Evolutionary conservation across 1,140 invertebrate genomes (phyloP), one percentile per base, ranked within the genome.

Genomic region (Zaprionus davidi): DNA sequence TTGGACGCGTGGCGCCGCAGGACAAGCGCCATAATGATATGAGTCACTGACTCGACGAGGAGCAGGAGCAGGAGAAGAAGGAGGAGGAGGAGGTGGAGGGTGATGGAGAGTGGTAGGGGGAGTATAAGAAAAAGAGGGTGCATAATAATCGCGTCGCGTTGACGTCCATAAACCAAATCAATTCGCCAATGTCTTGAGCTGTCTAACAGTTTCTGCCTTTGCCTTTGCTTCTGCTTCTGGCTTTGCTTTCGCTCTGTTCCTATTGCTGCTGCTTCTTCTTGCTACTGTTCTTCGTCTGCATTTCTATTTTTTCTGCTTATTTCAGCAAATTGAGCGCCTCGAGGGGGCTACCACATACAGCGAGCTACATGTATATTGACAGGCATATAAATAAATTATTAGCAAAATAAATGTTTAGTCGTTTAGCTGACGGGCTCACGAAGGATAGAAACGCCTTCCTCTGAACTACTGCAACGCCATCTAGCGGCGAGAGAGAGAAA

Each of bases 311-410:
- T 85, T 81, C 59, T 86, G 82, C 82, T 76, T 85, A 86, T 79
- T 82, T 85, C 82, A 86, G 82, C 82, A 85, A 85, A 85, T 85
- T 86, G 82, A 76, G 56, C 69, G 82, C 82, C 82, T 73, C 71
- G 65, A 71, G 82, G 82, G 74, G 41, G 51, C 17, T 51, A 17
- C 41, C 17, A 20, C 41, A 44, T 38, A 44, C 6, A 46, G 17
- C 41, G 41, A 26, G 55, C 55, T 65, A 26, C 70, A 71, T 84
- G 82, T 84, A 81, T 84, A 84, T 84, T 78, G 82, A 86, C 82
- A 82, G 71, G 82, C 82, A 86, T 85, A 85, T 85, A 85, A 85
- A 85, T 85, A 85, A 85, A 85, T 85, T 85, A 85, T 85, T 85
- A 86, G 82, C 82, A 76, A 85, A 85, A 85, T 85, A 85, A 85